Evolutionary conservation across 2,113 vertebrate species (phyloP).

Genomic region (Isurus oxyrinchus): DNA sequence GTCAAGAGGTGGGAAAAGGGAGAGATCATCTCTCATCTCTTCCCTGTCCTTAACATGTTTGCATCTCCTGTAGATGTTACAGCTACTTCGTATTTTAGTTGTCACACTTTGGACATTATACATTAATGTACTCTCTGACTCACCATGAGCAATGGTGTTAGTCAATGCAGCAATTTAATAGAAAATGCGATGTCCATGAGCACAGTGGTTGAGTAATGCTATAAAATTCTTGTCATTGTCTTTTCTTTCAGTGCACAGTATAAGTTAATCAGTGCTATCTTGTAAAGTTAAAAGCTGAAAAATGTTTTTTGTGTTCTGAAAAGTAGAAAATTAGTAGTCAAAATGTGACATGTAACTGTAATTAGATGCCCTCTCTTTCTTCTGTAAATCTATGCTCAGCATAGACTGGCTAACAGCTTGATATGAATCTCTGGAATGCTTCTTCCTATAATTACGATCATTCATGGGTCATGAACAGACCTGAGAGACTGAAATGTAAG

Average conservation of each 20-base stretch:
- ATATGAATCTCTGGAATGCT: constrained; percentile 21
- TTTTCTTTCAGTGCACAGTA: neutral
- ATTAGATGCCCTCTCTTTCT: constrained; percentile 1
- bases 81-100: neutral
- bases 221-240: neutral
- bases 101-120: neutral
- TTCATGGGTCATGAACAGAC: neutral
- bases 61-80: neutral
- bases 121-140: neutral
- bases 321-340: neutral
- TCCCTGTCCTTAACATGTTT: neutral
- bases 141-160: neutral
- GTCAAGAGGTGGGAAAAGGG: too few species aligned
- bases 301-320: neutral
- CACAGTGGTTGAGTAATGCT: neutral
- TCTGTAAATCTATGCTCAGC: too few species aligned
- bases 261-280: neutral
- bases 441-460: constrained; percentile 30
- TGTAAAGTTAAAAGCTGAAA: neutral
- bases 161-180: too few species aligned
- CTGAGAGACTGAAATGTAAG: neutral
- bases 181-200: neutral
- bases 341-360: neutral
- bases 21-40: too few species aligned
- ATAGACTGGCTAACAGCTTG: constrained; percentile 9